These are phyloP conservation scores for Zeugodacus cucurbitae DNA, from an alignment of 1,140 invertebrate species.

Conservation along the genomic window DNA sequence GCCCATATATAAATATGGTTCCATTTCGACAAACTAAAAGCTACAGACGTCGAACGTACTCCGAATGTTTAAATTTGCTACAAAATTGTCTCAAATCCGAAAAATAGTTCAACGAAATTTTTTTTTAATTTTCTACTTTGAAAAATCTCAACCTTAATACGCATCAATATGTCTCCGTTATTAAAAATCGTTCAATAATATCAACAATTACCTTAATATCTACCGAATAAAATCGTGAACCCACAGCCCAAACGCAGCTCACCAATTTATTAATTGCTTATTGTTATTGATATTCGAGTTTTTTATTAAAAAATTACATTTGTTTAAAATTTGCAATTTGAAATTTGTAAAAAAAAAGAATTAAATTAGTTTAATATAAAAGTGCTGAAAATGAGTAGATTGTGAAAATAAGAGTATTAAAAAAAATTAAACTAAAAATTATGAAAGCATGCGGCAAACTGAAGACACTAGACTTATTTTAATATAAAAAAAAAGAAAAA, in stretches of 20 bases:
- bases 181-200: no score
- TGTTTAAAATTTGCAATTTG: conserved; percentile 11
- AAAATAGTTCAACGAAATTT: not conserved
- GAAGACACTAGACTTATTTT: conserved; percentile 32
- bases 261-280: not conserved
- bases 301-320: not conserved
- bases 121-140: not conserved
- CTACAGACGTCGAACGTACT: no score
- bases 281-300: conserved; percentile 6
- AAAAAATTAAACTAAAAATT: not conserved
- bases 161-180: no score
- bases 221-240: not conserved
- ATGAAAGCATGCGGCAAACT: not conserved
- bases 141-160: no score
- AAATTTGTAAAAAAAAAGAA: not conserved
- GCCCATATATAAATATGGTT: no score
- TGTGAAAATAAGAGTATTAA: not conserved
- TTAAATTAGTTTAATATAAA: not conserved
- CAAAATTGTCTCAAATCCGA: not conserved
- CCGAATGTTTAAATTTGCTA: no score
- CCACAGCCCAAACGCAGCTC: not conserved
- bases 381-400: no score
- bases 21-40: no score
- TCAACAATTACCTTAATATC: no score
- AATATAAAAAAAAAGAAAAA: not conserved